Conservation (phyloP, 2,888 invertebrate species). For the Ophonus ardosiacus region DNA sequence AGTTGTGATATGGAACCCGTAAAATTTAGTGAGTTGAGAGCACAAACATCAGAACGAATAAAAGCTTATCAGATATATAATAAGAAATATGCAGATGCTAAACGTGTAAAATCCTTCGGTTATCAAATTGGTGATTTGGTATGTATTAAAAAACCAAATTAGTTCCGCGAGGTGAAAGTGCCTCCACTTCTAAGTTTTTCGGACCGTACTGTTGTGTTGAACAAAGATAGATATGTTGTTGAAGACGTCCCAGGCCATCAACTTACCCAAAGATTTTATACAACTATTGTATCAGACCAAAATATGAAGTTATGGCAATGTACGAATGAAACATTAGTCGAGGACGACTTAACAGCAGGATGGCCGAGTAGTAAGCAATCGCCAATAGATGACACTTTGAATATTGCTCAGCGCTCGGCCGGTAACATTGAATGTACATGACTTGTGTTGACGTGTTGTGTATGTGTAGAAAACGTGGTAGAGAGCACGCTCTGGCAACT, state of each 20-base stretch:
- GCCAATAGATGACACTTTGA: too few relatives aligned
- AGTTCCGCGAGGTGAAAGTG: background rate
- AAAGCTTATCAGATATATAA: background rate
- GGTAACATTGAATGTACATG: too few relatives aligned
- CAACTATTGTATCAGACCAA: too few relatives aligned
- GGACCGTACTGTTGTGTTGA: background rate
- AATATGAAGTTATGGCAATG: too few relatives aligned
- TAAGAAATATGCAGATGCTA: background rate
- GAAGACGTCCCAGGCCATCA: slow-evolving; percentile 10
- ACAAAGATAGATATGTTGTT: background rate
- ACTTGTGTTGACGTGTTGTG: too few relatives aligned
- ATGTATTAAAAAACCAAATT: background rate
- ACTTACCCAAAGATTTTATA: background rate
- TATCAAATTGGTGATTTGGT: background rate
- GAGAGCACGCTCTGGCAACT: too few relatives aligned
- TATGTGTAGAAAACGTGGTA: too few relatives aligned
- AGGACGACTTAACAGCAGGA: too few relatives aligned
- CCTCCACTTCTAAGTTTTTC: background rate
- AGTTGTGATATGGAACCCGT: background rate
- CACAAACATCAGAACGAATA: background rate
- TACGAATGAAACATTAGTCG: too few relatives aligned
- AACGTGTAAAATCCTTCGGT: too few relatives aligned
- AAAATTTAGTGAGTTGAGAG: background rate
- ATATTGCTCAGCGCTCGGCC: too few relatives aligned
- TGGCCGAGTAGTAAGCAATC: too few relatives aligned